Evolutionary conservation across 1,140 invertebrate species (phyloP), one percentile per base, ranked within the genome.

Genomic region (Drosophila malerkotliana): DNA sequence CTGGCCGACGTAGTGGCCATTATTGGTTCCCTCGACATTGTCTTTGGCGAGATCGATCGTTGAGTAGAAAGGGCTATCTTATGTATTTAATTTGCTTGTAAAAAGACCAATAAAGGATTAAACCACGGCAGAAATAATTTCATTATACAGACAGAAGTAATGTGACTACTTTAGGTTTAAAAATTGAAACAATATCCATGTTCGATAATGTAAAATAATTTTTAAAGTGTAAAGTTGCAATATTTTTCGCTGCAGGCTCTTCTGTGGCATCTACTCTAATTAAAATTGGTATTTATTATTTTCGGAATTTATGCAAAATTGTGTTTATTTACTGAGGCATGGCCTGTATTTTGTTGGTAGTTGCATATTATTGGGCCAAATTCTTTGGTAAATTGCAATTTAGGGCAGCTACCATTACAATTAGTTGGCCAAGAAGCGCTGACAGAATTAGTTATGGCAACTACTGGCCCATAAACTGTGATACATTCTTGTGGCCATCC

Each of bases 21-120:
- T 64, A 94, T 97, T 84, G 96, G 95, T 39, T 96, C 96, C 0
- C 92, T 97, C 68, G 97, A 97, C 91, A 93, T 97, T 74, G 96
- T 97, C n/a, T 97, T 98, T 92, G 97, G 97, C 54, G 96, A 98
- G 92, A 93, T 97, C 32, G 97, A 97, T 94, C 94, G 96, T 92
- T 97, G 93, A 47, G 14, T 1, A 4, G 14, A 4, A 9, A 44
- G 1, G 4, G 41, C n/a, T 15, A 18, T 18, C 8, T 44, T 44
- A 44, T 18, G n/a, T 15, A 44, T 18, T 37, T 37, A 3, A 37
- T n/a, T 37, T 37, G 34, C 34, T 12, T 12, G 12, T 12, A n/a
- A 37, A n/a, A 37, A 12, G 2, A 2, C 1, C 12, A 37, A 37
- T 37, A 37, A 37, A 37, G 34, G 34, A n/a, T 37, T n/a, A 37